Percentiles rank a stretch among this genome's conserved stretches.
These are phyloP conservation scores for Lutjanus argentimaculatus DNA, from an alignment of 2,797 vertebrate species.

Conservation along the genomic window DNA sequence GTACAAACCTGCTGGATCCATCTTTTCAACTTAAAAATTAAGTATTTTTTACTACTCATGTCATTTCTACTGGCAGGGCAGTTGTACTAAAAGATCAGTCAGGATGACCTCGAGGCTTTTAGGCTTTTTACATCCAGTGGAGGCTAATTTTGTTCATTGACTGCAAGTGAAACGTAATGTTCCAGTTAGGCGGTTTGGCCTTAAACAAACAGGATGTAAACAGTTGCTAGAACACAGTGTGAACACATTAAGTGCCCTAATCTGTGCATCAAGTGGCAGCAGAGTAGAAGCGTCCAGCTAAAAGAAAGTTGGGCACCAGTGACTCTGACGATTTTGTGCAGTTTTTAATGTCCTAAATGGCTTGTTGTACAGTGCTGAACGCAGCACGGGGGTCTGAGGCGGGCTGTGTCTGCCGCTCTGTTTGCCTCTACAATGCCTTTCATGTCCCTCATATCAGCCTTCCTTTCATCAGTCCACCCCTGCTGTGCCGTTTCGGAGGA, in stretches of 20 bases:
- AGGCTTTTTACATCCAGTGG: constrained; percentile 19
- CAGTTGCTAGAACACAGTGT: constrained; percentile 35
- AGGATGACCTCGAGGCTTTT: constrained; percentile 8
- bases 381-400: constrained; percentile 68
- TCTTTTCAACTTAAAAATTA: constrained; percentile 3
- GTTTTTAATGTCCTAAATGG: constrained; percentile 68
- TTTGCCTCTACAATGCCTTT: constrained; percentile 80
- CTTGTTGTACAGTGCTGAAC: constrained; percentile 74
- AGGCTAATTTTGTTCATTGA: constrained; percentile 52
- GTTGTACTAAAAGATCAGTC: constrained; percentile 18
- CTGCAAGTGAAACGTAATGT: constrained; percentile 42
- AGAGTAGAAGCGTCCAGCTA: constrained; percentile 19
- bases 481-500: constrained; percentile 78
- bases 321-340: constrained; percentile 27
- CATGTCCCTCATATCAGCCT: constrained; percentile 80
- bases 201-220: constrained; percentile 58
- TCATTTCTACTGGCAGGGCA: constrained; percentile 14
- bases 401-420: constrained; percentile 69
- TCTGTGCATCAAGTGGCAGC: constrained; percentile 56
- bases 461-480: constrained; percentile 81
- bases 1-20: background rate
- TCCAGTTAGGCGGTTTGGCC: constrained; percentile 40
- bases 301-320: constrained; percentile 36
- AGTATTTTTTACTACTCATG: constrained; percentile 6
- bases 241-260: constrained; percentile 52